phyloP scores from a whole-genome alignment of 2,797 vertebrate species.

The Phataginus tricuspis region DNA sequence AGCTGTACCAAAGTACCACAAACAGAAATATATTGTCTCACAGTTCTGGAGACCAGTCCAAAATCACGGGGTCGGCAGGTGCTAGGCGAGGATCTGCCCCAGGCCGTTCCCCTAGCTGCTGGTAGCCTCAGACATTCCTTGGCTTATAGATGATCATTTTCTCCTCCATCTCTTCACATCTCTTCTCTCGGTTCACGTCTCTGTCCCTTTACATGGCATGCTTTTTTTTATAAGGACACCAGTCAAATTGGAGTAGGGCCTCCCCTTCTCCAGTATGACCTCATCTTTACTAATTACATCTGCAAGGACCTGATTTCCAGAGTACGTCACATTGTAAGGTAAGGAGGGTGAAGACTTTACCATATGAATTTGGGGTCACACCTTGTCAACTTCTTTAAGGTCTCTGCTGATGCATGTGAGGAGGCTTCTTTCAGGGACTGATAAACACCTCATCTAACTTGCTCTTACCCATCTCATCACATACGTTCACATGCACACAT shows the following conservation, averaged over 20 bases:
- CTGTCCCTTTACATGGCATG: neutral
- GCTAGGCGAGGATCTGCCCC: too few relatives aligned
- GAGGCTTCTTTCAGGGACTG: neutral
- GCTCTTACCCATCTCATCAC: neutral
- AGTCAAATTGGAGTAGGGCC: neutral
- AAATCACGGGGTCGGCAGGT: fast-evolving
- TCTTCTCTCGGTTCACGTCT: neutral
- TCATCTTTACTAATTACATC: neutral
- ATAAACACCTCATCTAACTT: neutral
- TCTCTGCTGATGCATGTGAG: neutral
- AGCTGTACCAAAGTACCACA: neutral
- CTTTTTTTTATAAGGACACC: neutral
- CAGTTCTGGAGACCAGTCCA: neutral
- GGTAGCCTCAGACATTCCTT: neutral
- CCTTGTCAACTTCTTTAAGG: neutral
- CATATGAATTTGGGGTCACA: neutral
- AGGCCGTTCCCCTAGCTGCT: neutral
- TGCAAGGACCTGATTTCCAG: neutral
- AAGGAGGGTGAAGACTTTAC: neutral
- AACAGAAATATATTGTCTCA: neutral
- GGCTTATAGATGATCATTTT: neutral
- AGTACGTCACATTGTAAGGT: neutral
- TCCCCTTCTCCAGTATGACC: neutral
- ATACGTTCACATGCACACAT: neutral
- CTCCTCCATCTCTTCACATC: neutral